Conservation (phyloP, 2,797 vertebrate genomes). For the Podarcis lilfordi region DNA sequence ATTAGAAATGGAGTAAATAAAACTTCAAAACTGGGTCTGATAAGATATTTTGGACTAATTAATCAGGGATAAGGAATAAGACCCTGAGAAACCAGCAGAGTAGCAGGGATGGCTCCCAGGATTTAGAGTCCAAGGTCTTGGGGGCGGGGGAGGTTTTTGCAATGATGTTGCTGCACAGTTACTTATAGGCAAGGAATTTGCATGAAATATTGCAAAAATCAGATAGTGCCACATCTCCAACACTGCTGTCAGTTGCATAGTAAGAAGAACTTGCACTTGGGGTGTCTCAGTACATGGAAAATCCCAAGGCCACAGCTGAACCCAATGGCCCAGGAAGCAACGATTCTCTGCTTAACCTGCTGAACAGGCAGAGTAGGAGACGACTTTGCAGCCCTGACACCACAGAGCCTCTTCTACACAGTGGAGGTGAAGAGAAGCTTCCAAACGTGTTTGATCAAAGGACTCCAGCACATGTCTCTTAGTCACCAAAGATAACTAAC, state of each 20-base stretch:
- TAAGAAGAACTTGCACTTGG: background rate
- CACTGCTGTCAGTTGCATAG: background rate
- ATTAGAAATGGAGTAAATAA: background rate
- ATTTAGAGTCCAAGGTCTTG: too few species aligned
- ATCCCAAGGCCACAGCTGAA: background rate
- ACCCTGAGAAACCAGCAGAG: too few species aligned
- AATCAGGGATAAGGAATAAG: too few species aligned
- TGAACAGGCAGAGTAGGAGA: background rate
- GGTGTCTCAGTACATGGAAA: background rate
- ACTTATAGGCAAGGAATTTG: background rate
- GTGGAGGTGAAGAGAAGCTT: background rate
- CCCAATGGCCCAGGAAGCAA: too few species aligned
- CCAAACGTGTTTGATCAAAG: background rate
- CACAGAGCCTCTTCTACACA: background rate
- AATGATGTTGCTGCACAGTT: background rate
- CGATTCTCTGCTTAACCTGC: background rate
- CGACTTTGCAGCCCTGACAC: background rate
- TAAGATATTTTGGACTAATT: too few species aligned
- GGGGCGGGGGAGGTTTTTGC: too few species aligned
- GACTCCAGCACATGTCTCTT: background rate
- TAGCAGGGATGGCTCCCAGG: too few species aligned
- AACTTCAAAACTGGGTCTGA: background rate
- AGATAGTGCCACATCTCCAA: background rate
- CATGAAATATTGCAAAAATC: background rate
- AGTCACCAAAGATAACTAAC: background rate